Evolutionary conservation across 2,797 vertebrate species (phyloP).

Genomic region (Hypotaenidia okinawae): DNA sequence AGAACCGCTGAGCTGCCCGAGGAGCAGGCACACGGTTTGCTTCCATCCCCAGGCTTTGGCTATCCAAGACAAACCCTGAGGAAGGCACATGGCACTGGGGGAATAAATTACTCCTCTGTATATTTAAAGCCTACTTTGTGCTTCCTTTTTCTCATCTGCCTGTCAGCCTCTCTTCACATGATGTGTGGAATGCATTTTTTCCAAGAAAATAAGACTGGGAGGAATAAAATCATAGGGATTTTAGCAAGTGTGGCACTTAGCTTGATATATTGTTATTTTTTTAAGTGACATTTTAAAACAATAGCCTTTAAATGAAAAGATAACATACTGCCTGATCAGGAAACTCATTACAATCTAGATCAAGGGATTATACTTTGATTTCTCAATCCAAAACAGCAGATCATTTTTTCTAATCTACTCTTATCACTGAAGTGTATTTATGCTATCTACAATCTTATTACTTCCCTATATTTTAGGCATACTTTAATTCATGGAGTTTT

Average conservation of each 20-base stretch:
- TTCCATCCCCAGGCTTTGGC: not conserved
- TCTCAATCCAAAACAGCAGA: not conserved
- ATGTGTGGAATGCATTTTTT: not conserved
- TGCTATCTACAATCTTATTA: not conserved
- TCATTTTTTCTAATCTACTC: not conserved
- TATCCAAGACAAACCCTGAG: not conserved
- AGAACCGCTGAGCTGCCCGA: not conserved
- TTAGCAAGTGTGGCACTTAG: not conserved
- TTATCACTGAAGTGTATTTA: not conserved
- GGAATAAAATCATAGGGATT: not conserved
- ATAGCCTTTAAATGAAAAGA: not conserved
- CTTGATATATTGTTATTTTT: not conserved
- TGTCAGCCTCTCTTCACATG: not conserved
- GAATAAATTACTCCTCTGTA: not conserved
- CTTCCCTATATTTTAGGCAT: not conserved
- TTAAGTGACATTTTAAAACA: not conserved
- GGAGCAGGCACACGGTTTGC: not conserved
- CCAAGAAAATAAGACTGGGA: not conserved
- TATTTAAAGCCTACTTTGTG: not conserved
- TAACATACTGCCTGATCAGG: not conserved
- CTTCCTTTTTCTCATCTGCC: not conserved
- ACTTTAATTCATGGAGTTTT: not conserved
- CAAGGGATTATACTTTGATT: not conserved
- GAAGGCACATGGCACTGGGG: rapidly evolving
- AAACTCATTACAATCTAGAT: not conserved